Evolutionary conservation across 2,888 invertebrate species (phyloP).

Genomic region (Tachina fera): DNA sequence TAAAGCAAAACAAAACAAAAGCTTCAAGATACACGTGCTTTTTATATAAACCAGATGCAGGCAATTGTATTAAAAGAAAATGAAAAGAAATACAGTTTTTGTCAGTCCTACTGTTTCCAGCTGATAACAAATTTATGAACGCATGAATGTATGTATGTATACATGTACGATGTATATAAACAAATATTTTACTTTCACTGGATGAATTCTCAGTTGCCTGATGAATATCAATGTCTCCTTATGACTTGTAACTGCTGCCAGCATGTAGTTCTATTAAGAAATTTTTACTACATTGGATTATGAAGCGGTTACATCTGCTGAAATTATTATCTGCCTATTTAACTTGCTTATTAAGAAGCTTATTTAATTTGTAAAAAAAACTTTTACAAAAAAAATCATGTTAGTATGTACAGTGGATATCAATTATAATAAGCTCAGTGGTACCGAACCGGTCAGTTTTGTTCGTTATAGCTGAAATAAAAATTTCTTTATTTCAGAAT

Average conservation of each 20-base stretch:
- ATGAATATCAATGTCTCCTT: conserved; percentile 1
- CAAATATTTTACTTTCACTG: too few species aligned
- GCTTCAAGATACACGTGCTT: not conserved
- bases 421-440: too few species aligned
- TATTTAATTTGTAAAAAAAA: too few species aligned
- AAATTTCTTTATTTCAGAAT: too few species aligned
- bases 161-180: too few species aligned
- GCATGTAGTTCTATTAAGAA: not conserved
- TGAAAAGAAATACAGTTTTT: not conserved
- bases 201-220: not conserved
- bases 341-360: not conserved
- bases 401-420: too few species aligned
- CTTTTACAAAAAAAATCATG: too few species aligned
- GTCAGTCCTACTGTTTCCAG: not conserved
- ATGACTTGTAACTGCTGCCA: not conserved
- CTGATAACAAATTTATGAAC: too few species aligned
- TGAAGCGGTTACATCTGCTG: not conserved
- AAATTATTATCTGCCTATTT: conserved; percentile 20
- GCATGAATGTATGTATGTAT: too few species aligned
- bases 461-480: too few species aligned
- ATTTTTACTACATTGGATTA: not conserved
- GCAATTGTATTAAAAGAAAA: too few species aligned
- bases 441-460: too few species aligned
- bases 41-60: not conserved
- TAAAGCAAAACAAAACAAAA: not conserved